A percentile compares a stretch with the other conserved stretches of the same genome.
phyloP scores from a whole-genome alignment of 2,113 vertebrate genomes.

The Jaculus jaculus region DNA sequence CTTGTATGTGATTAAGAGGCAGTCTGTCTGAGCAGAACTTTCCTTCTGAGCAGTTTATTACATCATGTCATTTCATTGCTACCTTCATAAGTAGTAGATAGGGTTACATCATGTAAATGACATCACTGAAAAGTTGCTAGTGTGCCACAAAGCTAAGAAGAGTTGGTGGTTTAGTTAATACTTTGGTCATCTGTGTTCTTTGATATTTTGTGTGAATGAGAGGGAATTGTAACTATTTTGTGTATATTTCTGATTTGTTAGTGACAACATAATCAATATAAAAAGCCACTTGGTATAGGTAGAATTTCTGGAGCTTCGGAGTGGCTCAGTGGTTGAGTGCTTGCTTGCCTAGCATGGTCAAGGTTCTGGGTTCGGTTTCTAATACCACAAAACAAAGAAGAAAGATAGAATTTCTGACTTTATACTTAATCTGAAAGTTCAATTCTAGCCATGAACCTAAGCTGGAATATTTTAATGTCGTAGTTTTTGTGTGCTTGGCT shows the following conservation, averaged over 20 bases:
- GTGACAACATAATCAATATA: background rate
- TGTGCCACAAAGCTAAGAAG: background rate
- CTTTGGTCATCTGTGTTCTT: constrained; percentile 2
- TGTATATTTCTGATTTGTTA: background rate
- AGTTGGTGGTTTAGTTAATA: constrained; percentile 6
- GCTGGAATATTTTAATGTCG: constrained; percentile 15
- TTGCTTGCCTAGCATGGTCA: no score
- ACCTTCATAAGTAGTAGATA: background rate
- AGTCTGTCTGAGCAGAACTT: background rate
- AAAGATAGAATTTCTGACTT: constrained; percentile 31
- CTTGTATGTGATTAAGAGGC: background rate
- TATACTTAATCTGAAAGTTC: background rate
- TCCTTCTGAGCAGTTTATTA: background rate
- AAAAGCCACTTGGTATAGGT: constrained; percentile 4
- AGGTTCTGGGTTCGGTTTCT: no score
- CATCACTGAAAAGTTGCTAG: background rate
- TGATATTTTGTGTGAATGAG: constrained; percentile 34
- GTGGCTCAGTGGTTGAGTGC: no score
- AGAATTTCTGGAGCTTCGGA: background rate
- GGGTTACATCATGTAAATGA: background rate
- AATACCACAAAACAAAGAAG: no score
- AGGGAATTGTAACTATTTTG: constrained; percentile 19
- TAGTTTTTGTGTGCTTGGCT: background rate
- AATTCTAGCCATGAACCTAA: background rate
- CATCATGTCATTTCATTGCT: background rate